Percentiles rank a stretch among this genome's conserved stretches.
Conservation (phyloP, 2,888 invertebrate species). For the Trichacis sp. region DNA sequence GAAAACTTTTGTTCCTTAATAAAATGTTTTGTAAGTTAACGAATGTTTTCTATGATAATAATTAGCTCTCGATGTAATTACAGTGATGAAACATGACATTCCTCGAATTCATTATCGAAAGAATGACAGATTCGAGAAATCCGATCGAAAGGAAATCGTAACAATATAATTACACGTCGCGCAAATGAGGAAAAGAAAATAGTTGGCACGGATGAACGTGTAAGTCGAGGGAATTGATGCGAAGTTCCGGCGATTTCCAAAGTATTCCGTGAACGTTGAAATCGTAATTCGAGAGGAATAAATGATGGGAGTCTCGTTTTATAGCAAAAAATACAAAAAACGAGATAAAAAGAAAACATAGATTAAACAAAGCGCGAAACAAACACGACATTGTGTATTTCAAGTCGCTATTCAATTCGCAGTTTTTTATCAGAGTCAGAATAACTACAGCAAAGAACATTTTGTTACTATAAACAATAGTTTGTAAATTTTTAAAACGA, state of each 20-base stretch:
- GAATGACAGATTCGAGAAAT: constrained; percentile 12
- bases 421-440: too few relatives aligned
- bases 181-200: constrained; percentile 17
- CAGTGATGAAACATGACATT: background rate
- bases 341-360: background rate
- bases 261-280: constrained; percentile 4
- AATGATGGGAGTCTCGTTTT: background rate
- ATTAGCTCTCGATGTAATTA: too few relatives aligned
- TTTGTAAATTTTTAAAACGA: too few relatives aligned
- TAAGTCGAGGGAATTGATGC: constrained; percentile 39
- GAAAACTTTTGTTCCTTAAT: too few relatives aligned
- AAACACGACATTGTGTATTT: too few relatives aligned
- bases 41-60: too few relatives aligned
- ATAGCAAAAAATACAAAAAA: background rate
- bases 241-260: constrained; percentile 47
- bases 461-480: too few relatives aligned
- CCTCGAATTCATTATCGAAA: background rate
- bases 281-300: background rate
- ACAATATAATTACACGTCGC: constrained; percentile 30
- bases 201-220: constrained; percentile 23
- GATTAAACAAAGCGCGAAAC: too few relatives aligned
- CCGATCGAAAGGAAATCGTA: constrained; percentile 34
- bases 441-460: too few relatives aligned
- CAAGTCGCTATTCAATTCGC: too few relatives aligned
- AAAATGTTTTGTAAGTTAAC: too few relatives aligned